These are phyloP conservation scores for Papilio machaon DNA, from an alignment of 1,140 invertebrate species.

Conservation along the genomic window DNA sequence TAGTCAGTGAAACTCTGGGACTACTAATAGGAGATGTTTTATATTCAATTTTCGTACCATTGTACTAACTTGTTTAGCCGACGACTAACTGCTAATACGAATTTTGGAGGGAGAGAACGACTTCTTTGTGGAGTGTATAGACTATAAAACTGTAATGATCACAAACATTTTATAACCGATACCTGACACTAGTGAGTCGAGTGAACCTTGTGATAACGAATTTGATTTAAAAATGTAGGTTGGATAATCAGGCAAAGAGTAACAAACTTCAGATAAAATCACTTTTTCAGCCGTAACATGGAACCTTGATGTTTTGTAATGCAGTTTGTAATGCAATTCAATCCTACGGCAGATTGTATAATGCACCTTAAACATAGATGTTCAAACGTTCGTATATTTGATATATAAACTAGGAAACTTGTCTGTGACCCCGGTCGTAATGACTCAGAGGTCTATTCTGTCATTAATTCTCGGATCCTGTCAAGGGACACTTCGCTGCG, in stretches of 20 bases:
- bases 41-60: background rate
- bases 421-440: constrained; percentile 5
- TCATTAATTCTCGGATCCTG: constrained; percentile 14
- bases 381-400: background rate
- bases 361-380: background rate
- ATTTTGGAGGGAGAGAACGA: background rate
- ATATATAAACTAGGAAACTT: background rate
- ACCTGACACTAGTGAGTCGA: background rate
- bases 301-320: background rate
- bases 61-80: background rate
- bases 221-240: background rate
- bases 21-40: background rate
- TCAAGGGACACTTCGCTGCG: background rate
- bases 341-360: background rate
- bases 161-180: background rate
- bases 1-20: background rate
- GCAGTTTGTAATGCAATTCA: background rate
- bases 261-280: background rate
- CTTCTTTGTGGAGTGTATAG: too few species aligned
- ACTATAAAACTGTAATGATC: too few species aligned
- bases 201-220: background rate
- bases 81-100: background rate
- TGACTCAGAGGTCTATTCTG: constrained; percentile 3
- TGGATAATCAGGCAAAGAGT: background rate
- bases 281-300: background rate